phyloP scores from a whole-genome alignment of 2,797 vertebrate genomes.

The Ctenochaetus hawaiiensis region DNA sequence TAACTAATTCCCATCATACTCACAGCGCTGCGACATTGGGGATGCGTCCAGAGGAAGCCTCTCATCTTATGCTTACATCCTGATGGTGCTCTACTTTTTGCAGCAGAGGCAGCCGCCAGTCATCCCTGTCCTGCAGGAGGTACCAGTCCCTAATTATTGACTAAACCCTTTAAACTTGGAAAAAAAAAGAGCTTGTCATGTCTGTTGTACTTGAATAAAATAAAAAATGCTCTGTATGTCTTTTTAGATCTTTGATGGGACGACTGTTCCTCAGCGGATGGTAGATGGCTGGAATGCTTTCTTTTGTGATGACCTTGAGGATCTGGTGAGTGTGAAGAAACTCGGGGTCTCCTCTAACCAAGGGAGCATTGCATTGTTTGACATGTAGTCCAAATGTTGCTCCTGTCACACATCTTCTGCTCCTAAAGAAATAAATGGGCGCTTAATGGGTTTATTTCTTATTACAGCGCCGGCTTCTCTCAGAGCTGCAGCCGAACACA shows the following conservation, averaged over 20 bases:
- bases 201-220: background rate
- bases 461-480: conserved; percentile 87
- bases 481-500: conserved; percentile 89
- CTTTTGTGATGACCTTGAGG: conserved; percentile 94
- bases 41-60: conserved; percentile 98
- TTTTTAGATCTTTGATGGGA: conserved; percentile 93
- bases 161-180: background rate
- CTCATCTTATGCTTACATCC: conserved; percentile 98
- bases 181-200: background rate
- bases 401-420: background rate
- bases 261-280: conserved; percentile 92
- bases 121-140: conserved; percentile 98
- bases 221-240: background rate
- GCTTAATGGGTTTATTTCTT: background rate
- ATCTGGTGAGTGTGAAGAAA: conserved; percentile 87
- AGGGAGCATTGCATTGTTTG: background rate
- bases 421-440: background rate
- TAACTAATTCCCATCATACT: conserved; percentile 35
- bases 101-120: conserved; percentile 97
- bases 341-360: background rate
- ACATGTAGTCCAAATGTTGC: background rate
- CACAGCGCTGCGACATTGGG: conserved; percentile 96
- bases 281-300: conserved; percentile 99
- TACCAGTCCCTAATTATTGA: conserved; percentile 60
- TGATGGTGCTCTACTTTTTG: conserved; percentile 99